A percentile compares a stretch with the other conserved stretches of the same genome.
Conservation (phyloP, 2,797 vertebrate species). For the Chelon auratus region DNA sequence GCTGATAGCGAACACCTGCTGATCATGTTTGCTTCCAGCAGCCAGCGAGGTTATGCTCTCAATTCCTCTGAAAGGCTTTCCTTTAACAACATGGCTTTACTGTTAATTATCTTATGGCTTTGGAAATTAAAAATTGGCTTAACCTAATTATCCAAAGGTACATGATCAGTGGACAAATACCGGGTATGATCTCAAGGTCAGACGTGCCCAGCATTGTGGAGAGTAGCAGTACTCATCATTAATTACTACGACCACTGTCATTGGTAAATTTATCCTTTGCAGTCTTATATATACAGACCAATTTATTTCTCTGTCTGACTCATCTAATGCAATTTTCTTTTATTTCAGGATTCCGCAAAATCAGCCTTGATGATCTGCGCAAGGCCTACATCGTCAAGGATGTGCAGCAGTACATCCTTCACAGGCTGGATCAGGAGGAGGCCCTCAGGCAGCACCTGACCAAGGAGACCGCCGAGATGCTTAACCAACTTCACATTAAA, state of each 20-base stretch:
- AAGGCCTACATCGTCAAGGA: conserved; percentile 99
- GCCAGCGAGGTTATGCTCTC: conserved; percentile 49
- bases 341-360: conserved; percentile 94
- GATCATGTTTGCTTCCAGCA: conserved; percentile 42
- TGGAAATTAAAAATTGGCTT: conserved; percentile 53
- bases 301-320: not conserved
- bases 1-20: conserved; percentile 44
- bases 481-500: conserved; percentile 99
- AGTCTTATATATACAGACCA: not conserved
- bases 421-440: conserved; percentile 97
- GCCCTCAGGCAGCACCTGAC: conserved; percentile 97
- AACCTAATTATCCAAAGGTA: conserved; percentile 56
- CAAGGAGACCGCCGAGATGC: conserved; percentile 98
- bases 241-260: not conserved
- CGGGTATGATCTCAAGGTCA: conserved; percentile 51
- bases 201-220: conserved; percentile 2
- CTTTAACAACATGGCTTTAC: conserved; percentile 51
- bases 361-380: conserved; percentile 97
- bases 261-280: not conserved
- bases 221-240: conserved; percentile 2
- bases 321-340: conserved; percentile 43
- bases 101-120: conserved; percentile 54
- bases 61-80: conserved; percentile 53
- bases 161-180: conserved; percentile 58
- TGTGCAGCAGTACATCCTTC: conserved; percentile 99